Evolutionary conservation across 2,888 invertebrate genomes (phyloP), one percentile per base, ranked within the genome.

Genomic region (Oxytorus armatus): DNA sequence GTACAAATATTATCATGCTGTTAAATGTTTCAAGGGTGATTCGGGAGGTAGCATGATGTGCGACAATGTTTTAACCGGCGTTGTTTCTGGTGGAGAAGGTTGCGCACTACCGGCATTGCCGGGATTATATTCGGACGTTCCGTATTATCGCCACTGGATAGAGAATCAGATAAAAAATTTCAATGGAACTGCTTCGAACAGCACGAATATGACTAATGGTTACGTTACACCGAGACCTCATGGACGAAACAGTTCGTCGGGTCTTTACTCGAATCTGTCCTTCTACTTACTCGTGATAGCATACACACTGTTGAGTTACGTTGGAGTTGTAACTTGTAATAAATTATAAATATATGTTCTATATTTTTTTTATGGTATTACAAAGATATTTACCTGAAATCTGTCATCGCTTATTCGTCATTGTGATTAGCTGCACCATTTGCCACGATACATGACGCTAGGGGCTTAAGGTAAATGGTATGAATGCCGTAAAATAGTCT

Each of bases 11-110:
- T 16, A 57, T 57, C 16, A 47, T 61, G 3, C 39, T 44, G 21
- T 47, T 51, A 3, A 21, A 18, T 61, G 10, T 47, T 25, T 63
- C 1, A 77, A 91, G 91, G 91, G 91, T 2, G 91, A 92, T 79
- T 92, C 91, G 0, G 91, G 91, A 1, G 91, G 91, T 18, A 88
- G 90, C 0, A 82, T 92, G 82, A 47, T 89, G 0, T 92, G 91
- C 81, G 68, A 83, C 1, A 85, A 86, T 2, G 1, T 53, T 10
- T 18, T 92, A 21, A 82, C 84, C 1, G 91, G 91, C 1, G 42
- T 90, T 1, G 90, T 91, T 66, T 91, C 91, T 0, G 87, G 88
- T 10, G 91, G 91, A 1, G 7, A 79, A 0, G 90, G 89, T 1
- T 92, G 91, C 57, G 91, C 90, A 0, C 70, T 79, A 53, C 88